Evolutionary conservation across 2,797 vertebrate genomes (phyloP), one percentile per base, ranked within the genome.

Genomic region (Xerus rutilus): DNA sequence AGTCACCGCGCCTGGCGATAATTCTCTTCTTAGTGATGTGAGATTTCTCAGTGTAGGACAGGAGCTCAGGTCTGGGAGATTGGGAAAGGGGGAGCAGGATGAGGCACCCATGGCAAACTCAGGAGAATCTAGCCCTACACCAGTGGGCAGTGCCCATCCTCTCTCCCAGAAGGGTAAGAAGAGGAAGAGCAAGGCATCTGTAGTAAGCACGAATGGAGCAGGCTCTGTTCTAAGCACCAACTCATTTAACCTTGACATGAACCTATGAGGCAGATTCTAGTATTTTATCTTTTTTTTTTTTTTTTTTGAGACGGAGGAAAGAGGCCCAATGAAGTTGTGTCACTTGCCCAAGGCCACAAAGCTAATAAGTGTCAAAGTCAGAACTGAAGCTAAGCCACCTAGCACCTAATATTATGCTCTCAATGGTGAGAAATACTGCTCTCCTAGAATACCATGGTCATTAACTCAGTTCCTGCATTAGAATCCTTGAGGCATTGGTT

Each of bases 291-390:
- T 67, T 52, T 93, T 85, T 30, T 64, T 81, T 52, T 91, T 85
- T 25, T 62, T 81, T 86, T 93, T 95, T 81, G 64, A 77, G 72
- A 69, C 49, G 32, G 62, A 17, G 23, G 91, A 93, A 62, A 35
- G 54, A 96, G 67, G 32, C 35, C 18, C 47, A 45, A 64, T 18
- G 39, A 89, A 35, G 3, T 86, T 92, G 35, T 59, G 45, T 47
- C 49, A 86, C 57, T 74, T 54, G 49, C 30, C 8, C 70, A 86
- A 85, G 64, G 23, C 57, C 76, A 77, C 43, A 91, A 82, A 77
- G 30, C 32, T 72, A 45, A 2, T 65, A 70, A 54, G 14, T 54
- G 8, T 91, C 39, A 25, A 59, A 83, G 47, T 2, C 7, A 70
- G 15, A 57, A 76, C 35, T 79, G 84, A 89, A 49, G 35, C 10